A percentile compares a stretch with the other conserved stretches of the same genome.
phyloP scores from a whole-genome alignment of 1,140 invertebrate genomes.

The Polypedilum pembai region DNA sequence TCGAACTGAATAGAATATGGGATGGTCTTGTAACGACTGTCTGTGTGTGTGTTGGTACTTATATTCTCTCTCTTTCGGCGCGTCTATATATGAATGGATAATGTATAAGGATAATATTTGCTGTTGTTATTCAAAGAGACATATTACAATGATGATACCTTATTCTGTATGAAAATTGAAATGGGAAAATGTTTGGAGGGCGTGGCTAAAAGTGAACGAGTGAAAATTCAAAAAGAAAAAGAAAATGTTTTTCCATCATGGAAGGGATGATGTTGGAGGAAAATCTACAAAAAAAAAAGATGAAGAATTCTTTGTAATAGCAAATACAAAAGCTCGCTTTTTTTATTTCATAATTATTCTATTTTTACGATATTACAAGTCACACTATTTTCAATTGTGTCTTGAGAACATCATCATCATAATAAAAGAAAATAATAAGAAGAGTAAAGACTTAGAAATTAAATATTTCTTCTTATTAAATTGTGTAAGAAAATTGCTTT shows the following conservation, averaged over 20 bases:
- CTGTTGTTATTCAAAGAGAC: not conserved
- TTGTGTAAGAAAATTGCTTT: no score
- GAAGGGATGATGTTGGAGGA: not conserved
- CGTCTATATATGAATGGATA: not conserved
- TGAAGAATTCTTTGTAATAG: not conserved
- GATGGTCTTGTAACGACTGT: not conserved
- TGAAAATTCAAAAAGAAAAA: not conserved
- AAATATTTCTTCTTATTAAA: no score
- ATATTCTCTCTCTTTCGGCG: no score
- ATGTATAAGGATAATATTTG: constrained; percentile 20
- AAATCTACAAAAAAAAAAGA: not conserved
- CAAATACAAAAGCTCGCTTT: not conserved
- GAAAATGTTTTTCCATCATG: constrained; percentile 11
- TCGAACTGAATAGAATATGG: not conserved
- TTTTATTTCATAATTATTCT: not conserved
- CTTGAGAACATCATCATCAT: not conserved
- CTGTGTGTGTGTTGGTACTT: not conserved
- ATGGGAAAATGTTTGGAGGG: not conserved
- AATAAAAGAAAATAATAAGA: not conserved
- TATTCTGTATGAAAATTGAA: not conserved
- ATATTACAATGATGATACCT: constrained; percentile 26
- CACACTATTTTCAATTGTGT: constrained; percentile 6
- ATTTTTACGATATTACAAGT: constrained; percentile 9
- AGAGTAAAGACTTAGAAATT: not conserved
- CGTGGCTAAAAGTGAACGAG: not conserved